A percentile compares a stretch with the other conserved stretches of the same genome.
Conservation (phyloP, 2,888 invertebrate species). For the Pristionchus japonicus region DNA sequence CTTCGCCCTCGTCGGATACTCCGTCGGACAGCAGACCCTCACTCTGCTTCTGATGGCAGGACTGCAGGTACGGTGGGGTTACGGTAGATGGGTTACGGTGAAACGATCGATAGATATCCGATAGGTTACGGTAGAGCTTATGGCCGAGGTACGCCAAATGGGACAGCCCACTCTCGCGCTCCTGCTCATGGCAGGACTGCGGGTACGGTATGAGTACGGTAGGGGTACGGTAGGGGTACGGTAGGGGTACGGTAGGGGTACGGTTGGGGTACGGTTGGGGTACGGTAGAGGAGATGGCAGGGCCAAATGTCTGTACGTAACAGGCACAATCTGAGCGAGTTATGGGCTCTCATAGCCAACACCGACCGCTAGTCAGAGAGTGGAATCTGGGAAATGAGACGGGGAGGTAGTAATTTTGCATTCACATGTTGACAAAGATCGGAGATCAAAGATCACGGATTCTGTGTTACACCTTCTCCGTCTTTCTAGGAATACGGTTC, state of each 20-base stretch:
- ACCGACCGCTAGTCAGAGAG: not conserved
- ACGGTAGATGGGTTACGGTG: no score
- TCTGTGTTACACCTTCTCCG: no score
- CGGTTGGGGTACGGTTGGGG: no score
- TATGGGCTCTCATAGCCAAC: not conserved
- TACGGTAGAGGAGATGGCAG: not conserved
- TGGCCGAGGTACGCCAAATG: no score
- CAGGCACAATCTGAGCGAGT: not conserved
- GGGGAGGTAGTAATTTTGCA: not conserved
- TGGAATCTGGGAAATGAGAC: not conserved
- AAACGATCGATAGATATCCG: no score
- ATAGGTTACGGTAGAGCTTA: not conserved
- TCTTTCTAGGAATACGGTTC: no score
- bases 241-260: no score
- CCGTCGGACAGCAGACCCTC: not conserved
- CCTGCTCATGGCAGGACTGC: no score
- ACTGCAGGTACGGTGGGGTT: not conserved
- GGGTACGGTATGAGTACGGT: not conserved
- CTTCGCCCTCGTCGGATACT: slow-evolving; percentile 15
- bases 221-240: not conserved
- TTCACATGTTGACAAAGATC: not conserved
- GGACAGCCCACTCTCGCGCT: not conserved
- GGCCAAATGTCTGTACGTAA: not conserved
- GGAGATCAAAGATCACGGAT: not conserved
- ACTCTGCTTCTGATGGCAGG: slow-evolving; percentile 3